Evolutionary conservation across 2,888 invertebrate species (phyloP), one percentile per base, ranked within the genome.

Genomic region (Scrobipalpa atriplicella): DNA sequence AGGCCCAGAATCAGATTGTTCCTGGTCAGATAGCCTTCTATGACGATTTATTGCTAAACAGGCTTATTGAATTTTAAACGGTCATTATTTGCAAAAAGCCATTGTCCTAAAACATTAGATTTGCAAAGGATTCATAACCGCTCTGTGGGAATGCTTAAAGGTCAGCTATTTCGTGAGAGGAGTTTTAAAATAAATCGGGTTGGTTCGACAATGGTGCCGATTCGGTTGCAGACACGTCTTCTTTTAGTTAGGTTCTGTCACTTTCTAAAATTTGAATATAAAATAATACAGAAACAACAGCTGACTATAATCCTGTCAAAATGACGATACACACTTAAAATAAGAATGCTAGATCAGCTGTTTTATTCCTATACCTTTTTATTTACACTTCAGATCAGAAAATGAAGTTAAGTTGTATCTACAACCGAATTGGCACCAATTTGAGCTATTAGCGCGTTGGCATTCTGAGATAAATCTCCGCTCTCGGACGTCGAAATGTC

Each of bases 21-120:
- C 86, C 86, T 82, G 72, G 75, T 80, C 76, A 83, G 92, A 92
- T 92, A 92, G 92, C 92, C 92, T 91, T 91, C 83, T 89, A 82
- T 81, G 85, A 87, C 84, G 90, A 92, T 91, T 91, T 92, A 92
- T 91, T 89, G 83, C 86, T 74, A 73, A 73, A 74, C 73, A 78
- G 77, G 84, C 69, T 84, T 87, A 90, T 89, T 91, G 88, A 90
- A 91, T 90, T 89, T 89, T 89, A 90, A 91, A 67, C 86, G 81
- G 82, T 80, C 80, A 83, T 84, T 84, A 83, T 83, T 78, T 80
- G 78, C 81, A 72, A 76, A 83, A 80, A 79, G 79, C 81, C 83
- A 87, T 88, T 85, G 87, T 87, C 82, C 80, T 71, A 64, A 69
- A 65, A 69, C 67, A 64, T 64, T 66, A 67, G 71, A 75, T 73